Evolutionary conservation across 1,140 invertebrate species (phyloP).

Genomic region (Galendromus occidentalis): DNA sequence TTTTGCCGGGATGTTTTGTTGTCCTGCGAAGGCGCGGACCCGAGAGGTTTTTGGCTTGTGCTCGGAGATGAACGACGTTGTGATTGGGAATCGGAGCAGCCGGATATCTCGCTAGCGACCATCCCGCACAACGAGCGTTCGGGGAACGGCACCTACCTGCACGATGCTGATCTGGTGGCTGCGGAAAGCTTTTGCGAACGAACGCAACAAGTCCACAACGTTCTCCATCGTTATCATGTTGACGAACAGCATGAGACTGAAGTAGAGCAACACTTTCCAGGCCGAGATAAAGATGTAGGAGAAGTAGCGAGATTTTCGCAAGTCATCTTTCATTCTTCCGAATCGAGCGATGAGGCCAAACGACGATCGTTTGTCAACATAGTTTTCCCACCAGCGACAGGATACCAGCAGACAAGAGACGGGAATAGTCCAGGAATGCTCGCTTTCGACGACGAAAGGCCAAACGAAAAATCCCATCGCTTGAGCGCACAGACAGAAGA

Average conservation of each 20-base stretch:
- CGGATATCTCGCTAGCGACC: too few relatives aligned
- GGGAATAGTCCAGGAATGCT: slow-evolving; percentile 61
- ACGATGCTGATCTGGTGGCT: slow-evolving; percentile 54
- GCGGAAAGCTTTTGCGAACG: slow-evolving; percentile 49
- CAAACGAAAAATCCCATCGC: slow-evolving; percentile 70
- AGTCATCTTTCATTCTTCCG: slow-evolving; percentile 54
- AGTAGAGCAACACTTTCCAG: slow-evolving; percentile 65
- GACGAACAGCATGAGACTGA: slow-evolving; percentile 43
- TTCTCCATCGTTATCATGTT: slow-evolving; percentile 51
- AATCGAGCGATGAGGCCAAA: slow-evolving; percentile 47
- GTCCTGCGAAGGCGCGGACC: too few relatives aligned
- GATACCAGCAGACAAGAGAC: slow-evolving; percentile 61
- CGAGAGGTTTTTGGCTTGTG: too few relatives aligned
- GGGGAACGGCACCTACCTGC: slow-evolving; percentile 32
- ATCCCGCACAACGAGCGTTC: too few relatives aligned
- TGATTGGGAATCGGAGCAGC: too few relatives aligned
- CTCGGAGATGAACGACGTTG: too few relatives aligned
- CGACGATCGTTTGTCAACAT: slow-evolving; percentile 49
- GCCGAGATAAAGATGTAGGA: slow-evolving; percentile 65
- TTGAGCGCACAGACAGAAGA: slow-evolving; percentile 30
- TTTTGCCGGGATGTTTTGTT: too few relatives aligned
- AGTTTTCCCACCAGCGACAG: slow-evolving; percentile 92
- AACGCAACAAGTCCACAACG: slow-evolving; percentile 50
- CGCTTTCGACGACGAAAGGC: slow-evolving; percentile 33
- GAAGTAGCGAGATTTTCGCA: slow-evolving; percentile 56